Evolutionary conservation across 2,797 vertebrate genomes (phyloP).

Genomic region (Pempheris klunzingeri): DNA sequence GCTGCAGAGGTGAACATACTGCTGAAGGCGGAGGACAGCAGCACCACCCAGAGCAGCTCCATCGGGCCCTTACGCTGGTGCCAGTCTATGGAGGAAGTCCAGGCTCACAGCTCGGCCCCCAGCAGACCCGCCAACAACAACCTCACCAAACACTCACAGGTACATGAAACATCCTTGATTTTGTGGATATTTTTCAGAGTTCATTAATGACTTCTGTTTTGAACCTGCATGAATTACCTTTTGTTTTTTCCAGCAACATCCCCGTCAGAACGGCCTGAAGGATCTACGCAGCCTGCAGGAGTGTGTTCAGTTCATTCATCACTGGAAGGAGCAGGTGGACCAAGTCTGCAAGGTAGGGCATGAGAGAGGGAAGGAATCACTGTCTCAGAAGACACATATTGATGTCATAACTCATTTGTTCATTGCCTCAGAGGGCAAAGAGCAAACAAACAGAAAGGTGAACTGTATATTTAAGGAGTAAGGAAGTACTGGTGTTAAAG

Average conservation of each 20-base stretch:
- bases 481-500: not conserved
- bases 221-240: not conserved
- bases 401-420: not conserved
- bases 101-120: slow-evolving; percentile 82
- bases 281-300: slow-evolving; percentile 85
- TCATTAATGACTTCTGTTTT: not conserved
- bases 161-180: slow-evolving; percentile 19
- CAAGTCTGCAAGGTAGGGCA: slow-evolving; percentile 83
- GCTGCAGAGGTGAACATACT: slow-evolving; percentile 32
- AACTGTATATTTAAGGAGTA: not conserved
- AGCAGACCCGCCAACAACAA: slow-evolving; percentile 38
- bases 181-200: not conserved
- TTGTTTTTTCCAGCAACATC: slow-evolving; percentile 52
- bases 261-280: slow-evolving; percentile 74
- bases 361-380: not conserved
- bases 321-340: slow-evolving; percentile 86
- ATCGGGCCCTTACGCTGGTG: slow-evolving; percentile 81
- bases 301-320: slow-evolving; percentile 84
- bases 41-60: slow-evolving; percentile 79
- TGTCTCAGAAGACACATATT: not conserved
- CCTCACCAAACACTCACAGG: slow-evolving; percentile 65
- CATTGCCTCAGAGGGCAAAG: too few relatives aligned
- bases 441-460: not conserved
- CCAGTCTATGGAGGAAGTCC: slow-evolving; percentile 68
- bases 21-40: slow-evolving; percentile 44